Conservation (phyloP, 2,797 vertebrate genomes). For the Pteronotus mesoamericanus region DNA sequence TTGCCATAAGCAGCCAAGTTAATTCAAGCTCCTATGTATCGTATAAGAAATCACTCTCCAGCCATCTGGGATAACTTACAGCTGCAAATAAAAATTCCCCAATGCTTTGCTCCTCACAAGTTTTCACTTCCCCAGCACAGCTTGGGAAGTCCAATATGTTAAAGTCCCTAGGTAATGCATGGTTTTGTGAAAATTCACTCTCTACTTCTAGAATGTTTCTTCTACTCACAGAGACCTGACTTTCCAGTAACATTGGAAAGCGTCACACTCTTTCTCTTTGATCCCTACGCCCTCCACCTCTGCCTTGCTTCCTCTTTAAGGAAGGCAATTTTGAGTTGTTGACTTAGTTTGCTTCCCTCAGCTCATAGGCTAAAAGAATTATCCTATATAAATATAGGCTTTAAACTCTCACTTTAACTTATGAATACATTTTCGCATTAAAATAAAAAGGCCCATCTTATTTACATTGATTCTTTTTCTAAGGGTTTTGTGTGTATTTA, state of each 20-base stretch:
- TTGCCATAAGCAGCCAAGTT: slow-evolving; percentile 37
- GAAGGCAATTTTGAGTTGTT: background rate
- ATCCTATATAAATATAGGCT: background rate
- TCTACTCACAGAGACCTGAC: background rate
- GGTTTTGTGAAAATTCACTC: slow-evolving; percentile 48
- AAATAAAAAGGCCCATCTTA: background rate
- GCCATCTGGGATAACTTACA: slow-evolving; percentile 64
- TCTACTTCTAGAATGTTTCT: slow-evolving; percentile 16
- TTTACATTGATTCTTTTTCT: background rate
- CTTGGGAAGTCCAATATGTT: slow-evolving; percentile 39
- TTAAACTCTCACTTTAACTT: background rate
- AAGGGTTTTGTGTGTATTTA: background rate
- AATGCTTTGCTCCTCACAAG: slow-evolving; percentile 52
- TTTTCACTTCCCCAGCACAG: slow-evolving; percentile 53
- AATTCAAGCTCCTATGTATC: slow-evolving; percentile 33
- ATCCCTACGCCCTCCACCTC: background rate
- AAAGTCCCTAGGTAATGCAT: background rate
- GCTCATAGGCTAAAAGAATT: background rate
- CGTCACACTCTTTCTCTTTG: background rate
- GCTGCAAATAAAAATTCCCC: slow-evolving; percentile 59
- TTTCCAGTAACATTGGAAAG: background rate
- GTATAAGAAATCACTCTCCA: slow-evolving; percentile 55
- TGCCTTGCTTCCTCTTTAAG: background rate
- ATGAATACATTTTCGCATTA: background rate
- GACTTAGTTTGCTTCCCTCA: background rate